A percentile compares a stretch with the other conserved stretches of the same genome.
Conservation (phyloP, 2,797 vertebrate species). For the Melanotaenia parkinsoni region DNA sequence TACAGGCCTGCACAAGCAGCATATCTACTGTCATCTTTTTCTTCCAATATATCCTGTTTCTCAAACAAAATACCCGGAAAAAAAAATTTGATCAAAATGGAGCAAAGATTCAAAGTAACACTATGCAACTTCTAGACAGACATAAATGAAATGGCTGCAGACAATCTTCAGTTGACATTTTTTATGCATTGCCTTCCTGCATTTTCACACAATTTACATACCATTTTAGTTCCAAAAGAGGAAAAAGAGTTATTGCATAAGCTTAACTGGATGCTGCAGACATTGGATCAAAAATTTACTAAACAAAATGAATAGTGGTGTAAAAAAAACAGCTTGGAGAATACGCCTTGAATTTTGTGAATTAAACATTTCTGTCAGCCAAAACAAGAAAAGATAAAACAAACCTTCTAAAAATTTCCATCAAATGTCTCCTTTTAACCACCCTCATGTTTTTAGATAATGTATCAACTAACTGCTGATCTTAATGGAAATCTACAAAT, state of each 20-base stretch:
- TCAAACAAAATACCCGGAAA: constrained; percentile 35
- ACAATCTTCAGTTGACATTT: constrained; percentile 34
- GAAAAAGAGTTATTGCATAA: constrained; percentile 38
- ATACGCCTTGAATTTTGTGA: constrained; percentile 37
- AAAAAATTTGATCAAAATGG: constrained; percentile 32
- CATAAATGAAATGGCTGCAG: constrained; percentile 45
- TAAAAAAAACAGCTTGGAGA: constrained; percentile 5
- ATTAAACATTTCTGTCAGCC: constrained; percentile 31
- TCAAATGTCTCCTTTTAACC: constrained; percentile 17
- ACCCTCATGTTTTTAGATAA: background rate
- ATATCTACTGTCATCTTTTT: constrained; percentile 34
- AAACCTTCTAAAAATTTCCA: constrained; percentile 43
- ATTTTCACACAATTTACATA: constrained; percentile 49
- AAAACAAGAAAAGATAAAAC: constrained; percentile 41
- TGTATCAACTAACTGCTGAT: constrained; percentile 76
- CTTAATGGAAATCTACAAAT: constrained; percentile 84
- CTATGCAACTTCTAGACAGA: constrained; percentile 37
- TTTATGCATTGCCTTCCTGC: constrained; percentile 34
- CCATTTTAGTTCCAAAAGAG: constrained; percentile 38
- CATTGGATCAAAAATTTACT: constrained; percentile 45
- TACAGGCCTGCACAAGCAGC: constrained; percentile 42
- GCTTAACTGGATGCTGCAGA: constrained; percentile 54
- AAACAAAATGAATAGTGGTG: constrained; percentile 16
- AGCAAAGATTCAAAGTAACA: constrained; percentile 30
- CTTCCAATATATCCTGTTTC: constrained; percentile 18